Conservation (phyloP, 2,797 vertebrate genomes). For the Eremophila alpestris region DNA sequence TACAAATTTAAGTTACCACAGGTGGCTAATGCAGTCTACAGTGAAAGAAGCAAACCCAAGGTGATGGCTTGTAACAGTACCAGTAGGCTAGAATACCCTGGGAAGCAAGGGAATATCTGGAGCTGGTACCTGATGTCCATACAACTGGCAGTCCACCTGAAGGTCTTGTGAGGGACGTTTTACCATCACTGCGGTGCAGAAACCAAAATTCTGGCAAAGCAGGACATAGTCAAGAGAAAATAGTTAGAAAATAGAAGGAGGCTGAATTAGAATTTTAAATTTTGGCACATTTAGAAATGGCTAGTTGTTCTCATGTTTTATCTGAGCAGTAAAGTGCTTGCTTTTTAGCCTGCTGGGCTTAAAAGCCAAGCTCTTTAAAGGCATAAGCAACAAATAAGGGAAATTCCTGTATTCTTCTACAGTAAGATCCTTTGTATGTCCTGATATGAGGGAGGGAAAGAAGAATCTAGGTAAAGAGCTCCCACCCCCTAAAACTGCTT, state of each 20-base stretch:
- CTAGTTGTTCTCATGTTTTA: not conserved
- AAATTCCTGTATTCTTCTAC: not conserved
- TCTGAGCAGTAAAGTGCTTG: not conserved
- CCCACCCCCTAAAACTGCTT: not conserved
- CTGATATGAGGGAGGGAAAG: not conserved
- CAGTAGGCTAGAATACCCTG: not conserved
- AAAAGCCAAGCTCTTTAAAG: not conserved
- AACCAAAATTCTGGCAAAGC: constrained; percentile 71
- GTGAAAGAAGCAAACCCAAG: not conserved
- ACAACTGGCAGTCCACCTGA: constrained; percentile 60
- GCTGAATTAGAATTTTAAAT: not conserved
- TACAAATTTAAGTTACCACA: not conserved
- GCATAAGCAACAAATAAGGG: not conserved
- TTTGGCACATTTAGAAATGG: not conserved
- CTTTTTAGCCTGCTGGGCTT: not conserved
- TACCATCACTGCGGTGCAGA: constrained; percentile 60
- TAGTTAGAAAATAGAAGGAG: not conserved
- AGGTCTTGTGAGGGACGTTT: not conserved
- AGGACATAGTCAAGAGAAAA: not conserved
- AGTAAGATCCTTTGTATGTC: not conserved
- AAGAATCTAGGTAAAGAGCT: not conserved
- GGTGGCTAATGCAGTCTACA: not conserved
- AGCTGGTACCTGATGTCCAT: constrained; percentile 67
- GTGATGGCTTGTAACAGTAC: not conserved
- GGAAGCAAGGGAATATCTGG: not conserved